A percentile compares a stretch with the other conserved stretches of the same genome.
Conservation (phyloP, 37 sponge, comb jelly and placozoan species). For the Sycon ciliatum region DNA sequence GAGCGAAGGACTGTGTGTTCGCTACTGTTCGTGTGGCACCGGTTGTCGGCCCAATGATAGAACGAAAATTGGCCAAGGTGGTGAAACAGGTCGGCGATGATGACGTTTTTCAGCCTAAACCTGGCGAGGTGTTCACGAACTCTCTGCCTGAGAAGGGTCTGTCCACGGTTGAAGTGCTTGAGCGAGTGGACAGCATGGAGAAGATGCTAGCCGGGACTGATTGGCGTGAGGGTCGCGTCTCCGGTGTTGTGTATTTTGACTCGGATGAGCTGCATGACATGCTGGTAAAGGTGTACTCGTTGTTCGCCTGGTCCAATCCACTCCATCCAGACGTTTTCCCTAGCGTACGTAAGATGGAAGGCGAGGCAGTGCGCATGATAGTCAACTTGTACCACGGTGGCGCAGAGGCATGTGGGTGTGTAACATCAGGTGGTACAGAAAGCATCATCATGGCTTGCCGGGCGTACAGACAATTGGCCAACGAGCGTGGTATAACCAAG, state of each 20-base stretch:
- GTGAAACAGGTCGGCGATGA: too few species aligned
- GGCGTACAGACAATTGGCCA: constrained; percentile 65
- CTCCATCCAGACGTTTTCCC: constrained; percentile 88
- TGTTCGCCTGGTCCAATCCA: constrained; percentile 73
- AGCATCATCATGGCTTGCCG: constrained; percentile 88
- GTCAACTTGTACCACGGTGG: constrained; percentile 73
- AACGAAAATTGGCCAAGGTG: too few species aligned
- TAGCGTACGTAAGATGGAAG: constrained; percentile 80
- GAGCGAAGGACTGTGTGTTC: too few species aligned
- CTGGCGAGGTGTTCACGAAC: too few species aligned
- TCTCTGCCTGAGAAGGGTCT: too few species aligned
- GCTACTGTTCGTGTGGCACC: too few species aligned
- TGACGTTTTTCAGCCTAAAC: too few species aligned
- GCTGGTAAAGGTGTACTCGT: constrained; percentile 51
- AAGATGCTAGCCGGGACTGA: too few species aligned
- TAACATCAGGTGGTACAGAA: constrained; percentile 88
- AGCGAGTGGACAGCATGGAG: too few species aligned
- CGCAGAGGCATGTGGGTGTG: constrained; percentile 47
- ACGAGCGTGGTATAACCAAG: constrained; percentile 64
- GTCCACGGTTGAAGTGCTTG: too few species aligned
- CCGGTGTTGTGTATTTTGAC: constrained; percentile 79
- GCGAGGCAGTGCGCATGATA: constrained; percentile 78
- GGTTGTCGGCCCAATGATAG: too few species aligned
- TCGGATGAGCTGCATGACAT: constrained; percentile 63
- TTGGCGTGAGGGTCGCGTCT: constrained; percentile 74